Evolutionary conservation across 2,888 invertebrate species (phyloP).

Genomic region (Drosophila diplacantha): DNA sequence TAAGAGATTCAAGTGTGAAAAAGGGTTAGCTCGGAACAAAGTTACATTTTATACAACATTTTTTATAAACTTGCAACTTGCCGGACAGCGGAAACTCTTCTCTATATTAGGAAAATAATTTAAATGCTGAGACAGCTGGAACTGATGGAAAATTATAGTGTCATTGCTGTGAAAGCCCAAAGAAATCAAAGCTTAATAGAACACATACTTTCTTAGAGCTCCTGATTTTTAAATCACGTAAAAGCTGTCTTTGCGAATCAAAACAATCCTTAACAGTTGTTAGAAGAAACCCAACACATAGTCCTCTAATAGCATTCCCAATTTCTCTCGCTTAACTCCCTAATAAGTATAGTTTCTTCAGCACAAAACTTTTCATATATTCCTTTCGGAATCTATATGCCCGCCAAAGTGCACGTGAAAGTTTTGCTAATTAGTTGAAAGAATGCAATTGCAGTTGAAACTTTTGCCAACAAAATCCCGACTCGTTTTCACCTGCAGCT

Average conservation of each 20-base stretch:
- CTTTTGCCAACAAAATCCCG: constrained; percentile 12
- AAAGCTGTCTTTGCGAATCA: background rate
- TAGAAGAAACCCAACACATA: background rate
- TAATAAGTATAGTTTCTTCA: background rate
- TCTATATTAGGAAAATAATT: background rate
- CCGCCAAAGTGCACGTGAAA: constrained; percentile 7
- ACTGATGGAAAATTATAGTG: background rate
- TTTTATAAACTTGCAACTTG: background rate
- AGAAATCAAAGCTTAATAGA: too few species aligned
- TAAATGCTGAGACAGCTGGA: background rate
- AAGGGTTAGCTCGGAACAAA: background rate
- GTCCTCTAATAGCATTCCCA: background rate
- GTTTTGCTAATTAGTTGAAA: constrained; percentile 29
- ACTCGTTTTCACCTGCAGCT: constrained; percentile 12
- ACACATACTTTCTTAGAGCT: too few species aligned
- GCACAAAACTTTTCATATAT: constrained; percentile 5
- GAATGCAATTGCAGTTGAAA: constrained; percentile 26
- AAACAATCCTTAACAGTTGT: background rate
- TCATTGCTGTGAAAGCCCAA: too few species aligned
- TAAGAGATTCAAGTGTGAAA: constrained; percentile 1
- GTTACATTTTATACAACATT: background rate
- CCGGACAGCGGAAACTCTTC: background rate
- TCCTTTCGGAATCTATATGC: constrained; percentile 6
- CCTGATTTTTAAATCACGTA: background rate
- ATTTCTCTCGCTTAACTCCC: background rate